phyloP scores from a whole-genome alignment of 2,888 invertebrate genomes.

The Microdon myrmicae region DNA sequence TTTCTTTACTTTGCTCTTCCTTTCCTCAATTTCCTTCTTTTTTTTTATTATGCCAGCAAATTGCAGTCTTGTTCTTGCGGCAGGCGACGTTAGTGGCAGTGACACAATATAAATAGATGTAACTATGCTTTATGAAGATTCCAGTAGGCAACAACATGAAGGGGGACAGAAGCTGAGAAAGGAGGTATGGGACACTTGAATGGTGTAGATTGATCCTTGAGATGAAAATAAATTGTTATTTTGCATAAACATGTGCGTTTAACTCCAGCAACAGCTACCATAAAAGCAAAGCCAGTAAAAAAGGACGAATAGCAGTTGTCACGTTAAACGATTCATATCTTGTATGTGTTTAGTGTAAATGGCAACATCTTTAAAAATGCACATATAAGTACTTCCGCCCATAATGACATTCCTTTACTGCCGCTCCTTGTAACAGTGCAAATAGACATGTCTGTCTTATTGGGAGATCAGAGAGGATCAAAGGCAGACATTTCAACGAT shows the following conservation, averaged over 20 bases:
- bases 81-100: conserved; percentile 23
- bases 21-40: conserved; percentile 2
- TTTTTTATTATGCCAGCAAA: conserved; percentile 22
- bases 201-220: conserved; percentile 49
- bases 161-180: conserved; percentile 10
- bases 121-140: conserved; percentile 28
- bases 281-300: no score
- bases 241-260: conserved; percentile 38
- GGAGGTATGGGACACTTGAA: conserved; percentile 34
- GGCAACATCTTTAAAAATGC: conserved; percentile 21
- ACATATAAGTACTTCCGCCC: conserved; percentile 2
- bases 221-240: conserved; percentile 52
- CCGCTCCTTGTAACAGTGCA: no score
- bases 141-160: no score
- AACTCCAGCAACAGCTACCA: conserved; percentile 16
- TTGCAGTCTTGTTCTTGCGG: conserved; percentile 48
- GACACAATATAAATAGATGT: conserved; percentile 39
- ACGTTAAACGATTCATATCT: conserved; percentile 42
- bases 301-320: conserved; percentile 27
- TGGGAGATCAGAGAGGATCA: no score
- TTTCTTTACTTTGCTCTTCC: neutral
- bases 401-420: conserved; percentile 16
- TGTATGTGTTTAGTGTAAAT: conserved; percentile 34
- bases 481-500: no score
- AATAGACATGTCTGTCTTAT: no score